Conservation (phyloP, 2,113 vertebrate species). For the Motacilla alba region DNA sequence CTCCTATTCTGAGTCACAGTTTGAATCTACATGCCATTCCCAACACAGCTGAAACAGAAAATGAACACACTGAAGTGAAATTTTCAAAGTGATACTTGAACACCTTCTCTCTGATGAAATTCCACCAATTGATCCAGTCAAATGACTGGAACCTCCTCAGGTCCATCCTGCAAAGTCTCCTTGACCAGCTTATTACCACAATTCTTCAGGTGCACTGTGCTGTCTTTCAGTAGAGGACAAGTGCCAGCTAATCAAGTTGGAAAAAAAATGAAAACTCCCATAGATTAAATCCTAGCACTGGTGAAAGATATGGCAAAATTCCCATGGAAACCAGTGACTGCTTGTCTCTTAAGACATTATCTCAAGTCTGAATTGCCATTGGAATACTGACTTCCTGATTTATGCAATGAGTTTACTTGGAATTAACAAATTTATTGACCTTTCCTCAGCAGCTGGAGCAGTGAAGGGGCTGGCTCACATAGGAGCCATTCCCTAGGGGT, state of each 20-base stretch:
- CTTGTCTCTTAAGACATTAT: not conserved
- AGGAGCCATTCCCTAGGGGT: not conserved
- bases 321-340: not conserved
- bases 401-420: not conserved
- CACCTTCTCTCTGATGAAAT: slow-evolving; percentile 14
- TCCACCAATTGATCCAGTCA: slow-evolving; percentile 28
- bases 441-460: not conserved
- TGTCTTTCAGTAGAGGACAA: not conserved
- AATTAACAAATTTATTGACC: not conserved
- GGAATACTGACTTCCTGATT: not conserved
- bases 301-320: not conserved
- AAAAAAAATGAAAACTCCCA: not conserved
- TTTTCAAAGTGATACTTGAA: slow-evolving; percentile 39
- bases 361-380: not conserved
- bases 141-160: not conserved
- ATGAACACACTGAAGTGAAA: not conserved
- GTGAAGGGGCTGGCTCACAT: not conserved
- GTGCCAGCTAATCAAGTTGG: not conserved
- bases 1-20: not conserved
- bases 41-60: slow-evolving; percentile 20
- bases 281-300: not conserved
- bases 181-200: not conserved
- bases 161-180: not conserved
- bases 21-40: slow-evolving; percentile 16
- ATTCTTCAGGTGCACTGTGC: not conserved